Evolutionary conservation across 1,140 invertebrate genomes (phyloP), one percentile per base, ranked within the genome.

Genomic region (Homarus americanus): DNA sequence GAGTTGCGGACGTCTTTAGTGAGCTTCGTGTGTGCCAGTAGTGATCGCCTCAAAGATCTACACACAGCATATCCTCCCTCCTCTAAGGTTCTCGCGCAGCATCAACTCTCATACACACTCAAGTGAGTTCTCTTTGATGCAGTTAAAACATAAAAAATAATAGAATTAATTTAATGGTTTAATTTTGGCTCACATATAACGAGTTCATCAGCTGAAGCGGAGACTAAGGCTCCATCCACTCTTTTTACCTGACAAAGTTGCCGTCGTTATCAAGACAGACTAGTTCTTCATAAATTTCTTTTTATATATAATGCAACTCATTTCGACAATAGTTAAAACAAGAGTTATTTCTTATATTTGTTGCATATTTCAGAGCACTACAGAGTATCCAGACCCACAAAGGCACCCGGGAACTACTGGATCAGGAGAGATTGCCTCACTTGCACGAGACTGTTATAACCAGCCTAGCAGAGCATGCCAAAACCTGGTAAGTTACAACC

Each of bases 401-500:
- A 10, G 78, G 34, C 17, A 82, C 63, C 36, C 63, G 79, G 12
- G 63, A n/a, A 28, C 44, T 89, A 17, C 44, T 89, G 79, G 87
- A 82, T 41, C 36, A 75, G 9, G 79, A 82, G 34, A 69, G 38
- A 0, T 41, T 89, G 28, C 87, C 69, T n/a, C 66, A 79, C 24
- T 28, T 89, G 9, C 87, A 82, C 32, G 79, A 89, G 41, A 38
- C 53, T 38, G 87, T 89, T 66, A 82, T 32, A 0, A 34, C 78
- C 3, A 82, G 87, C 73, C 78, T 89, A 3, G 63, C 69, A 40
- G 41, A 34, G 36, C 87, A 89, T 41, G 63, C 87, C 32, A 89
- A 89, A 32, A 82, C 75, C 24, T 89, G 87, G 87, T 89, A 36
- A 49, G 78, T 44, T n/a, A n/a, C n/a, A n/a, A n/a, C n/a, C n/a